These are phyloP conservation scores for Acanthornis magna DNA, from an alignment of 2,797 vertebrate genomes.

Conservation along the genomic window DNA sequence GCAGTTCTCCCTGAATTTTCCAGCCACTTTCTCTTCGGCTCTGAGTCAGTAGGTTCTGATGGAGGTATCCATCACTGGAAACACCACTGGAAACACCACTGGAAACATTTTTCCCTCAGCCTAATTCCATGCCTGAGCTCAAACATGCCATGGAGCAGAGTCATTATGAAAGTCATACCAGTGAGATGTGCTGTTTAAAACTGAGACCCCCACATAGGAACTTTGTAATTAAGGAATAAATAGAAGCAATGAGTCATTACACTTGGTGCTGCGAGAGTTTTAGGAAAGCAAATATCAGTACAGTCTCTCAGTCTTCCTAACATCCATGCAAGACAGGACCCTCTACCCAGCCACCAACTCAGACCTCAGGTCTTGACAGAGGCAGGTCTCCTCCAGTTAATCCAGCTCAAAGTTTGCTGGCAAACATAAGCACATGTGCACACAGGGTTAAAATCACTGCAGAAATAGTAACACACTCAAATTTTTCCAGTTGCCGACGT, in stretches of 20 bases:
- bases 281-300: neutral
- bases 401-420: neutral
- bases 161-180: neutral
- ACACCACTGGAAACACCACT: neutral
- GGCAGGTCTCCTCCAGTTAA: neutral
- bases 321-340: neutral
- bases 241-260: constrained; percentile 17
- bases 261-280: neutral
- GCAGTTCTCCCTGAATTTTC: neutral
- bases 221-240: constrained; percentile 29
- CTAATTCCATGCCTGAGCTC: neutral
- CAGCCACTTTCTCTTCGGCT: neutral
- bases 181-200: neutral
- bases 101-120: neutral
- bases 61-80: neutral
- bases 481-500: neutral
- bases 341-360: neutral
- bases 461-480: neutral
- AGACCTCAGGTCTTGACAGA: neutral
- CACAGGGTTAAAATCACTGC: neutral
- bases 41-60: neutral
- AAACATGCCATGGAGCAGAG: neutral
- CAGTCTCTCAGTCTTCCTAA: neutral
- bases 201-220: neutral
- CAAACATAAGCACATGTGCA: neutral